phyloP scores from a whole-genome alignment of 2,888 invertebrate species.

The Aphelenchoides bicaudatus region DNA sequence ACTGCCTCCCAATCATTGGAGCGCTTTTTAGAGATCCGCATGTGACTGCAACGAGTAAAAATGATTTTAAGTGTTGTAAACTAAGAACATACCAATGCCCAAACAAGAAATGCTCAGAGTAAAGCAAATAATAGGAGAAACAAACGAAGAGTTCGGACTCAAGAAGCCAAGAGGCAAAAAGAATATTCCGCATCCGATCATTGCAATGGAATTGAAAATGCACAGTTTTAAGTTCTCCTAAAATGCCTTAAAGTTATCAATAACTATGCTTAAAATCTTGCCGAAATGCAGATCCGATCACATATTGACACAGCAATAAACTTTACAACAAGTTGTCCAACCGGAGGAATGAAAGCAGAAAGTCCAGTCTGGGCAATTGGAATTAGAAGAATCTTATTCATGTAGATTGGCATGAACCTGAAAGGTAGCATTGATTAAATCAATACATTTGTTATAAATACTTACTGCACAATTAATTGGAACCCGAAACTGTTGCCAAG shows the following conservation, averaged over 20 bases:
- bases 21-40: constrained; percentile 42
- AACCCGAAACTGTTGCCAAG: constrained; percentile 44
- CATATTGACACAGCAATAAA: constrained; percentile 35
- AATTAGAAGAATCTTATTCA: constrained; percentile 42
- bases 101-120: not conserved
- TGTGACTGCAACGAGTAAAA: constrained; percentile 40
- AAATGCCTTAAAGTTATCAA: not conserved
- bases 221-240: constrained; percentile 22
- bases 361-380: constrained; percentile 39
- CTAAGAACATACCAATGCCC: no score
- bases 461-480: constrained; percentile 42
- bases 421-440: constrained; percentile 2
- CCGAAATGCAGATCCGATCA: constrained; percentile 35
- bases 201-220: constrained; percentile 42
- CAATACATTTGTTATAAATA: not conserved
- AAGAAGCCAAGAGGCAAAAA: constrained; percentile 42
- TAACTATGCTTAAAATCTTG: constrained; percentile 21
- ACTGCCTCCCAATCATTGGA: constrained; percentile 40
- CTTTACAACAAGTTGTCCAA: constrained; percentile 38
- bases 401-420: constrained; percentile 43
- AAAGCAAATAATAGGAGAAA: not conserved
- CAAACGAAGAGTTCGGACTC: constrained; percentile 20
- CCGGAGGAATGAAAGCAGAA: constrained; percentile 39
- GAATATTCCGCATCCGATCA: constrained; percentile 41
- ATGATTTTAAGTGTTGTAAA: no score